Evolutionary conservation across 2,113 vertebrate genomes (phyloP).

Genomic region (Dasypus novemcinctus): DNA sequence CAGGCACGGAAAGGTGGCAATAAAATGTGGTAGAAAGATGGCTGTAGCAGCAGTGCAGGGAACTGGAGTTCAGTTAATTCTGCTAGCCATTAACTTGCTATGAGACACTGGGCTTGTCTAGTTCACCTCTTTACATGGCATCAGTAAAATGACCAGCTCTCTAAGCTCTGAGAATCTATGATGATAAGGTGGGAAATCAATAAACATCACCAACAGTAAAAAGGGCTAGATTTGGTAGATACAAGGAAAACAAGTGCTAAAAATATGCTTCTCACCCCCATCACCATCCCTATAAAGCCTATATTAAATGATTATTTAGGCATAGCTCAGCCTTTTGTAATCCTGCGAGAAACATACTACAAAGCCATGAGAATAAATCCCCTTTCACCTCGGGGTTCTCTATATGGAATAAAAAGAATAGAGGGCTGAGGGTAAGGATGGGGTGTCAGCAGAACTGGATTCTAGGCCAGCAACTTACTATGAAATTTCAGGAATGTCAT

Average conservation of each 20-base stretch:
- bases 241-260: constrained; percentile 3
- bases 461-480: background rate
- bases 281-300: background rate
- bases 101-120: background rate
- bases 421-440: background rate
- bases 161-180: background rate
- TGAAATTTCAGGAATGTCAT: background rate
- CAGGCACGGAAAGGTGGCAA: background rate
- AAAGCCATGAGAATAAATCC: background rate
- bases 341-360: background rate
- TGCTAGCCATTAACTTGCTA: background rate
- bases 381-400: background rate
- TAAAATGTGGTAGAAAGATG: background rate
- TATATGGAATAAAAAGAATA: background rate
- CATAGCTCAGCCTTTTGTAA: background rate
- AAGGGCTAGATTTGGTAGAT: background rate
- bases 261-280: background rate
- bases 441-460: background rate
- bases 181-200: background rate
- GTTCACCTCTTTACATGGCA: background rate
- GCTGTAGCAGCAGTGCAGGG: background rate
- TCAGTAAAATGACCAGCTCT: background rate
- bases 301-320: background rate
- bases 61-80: background rate
- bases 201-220: background rate